Evolutionary conservation across 2,113 vertebrate species (phyloP), one percentile per base, ranked within the genome.

Genomic region (Aramus guarauna): DNA sequence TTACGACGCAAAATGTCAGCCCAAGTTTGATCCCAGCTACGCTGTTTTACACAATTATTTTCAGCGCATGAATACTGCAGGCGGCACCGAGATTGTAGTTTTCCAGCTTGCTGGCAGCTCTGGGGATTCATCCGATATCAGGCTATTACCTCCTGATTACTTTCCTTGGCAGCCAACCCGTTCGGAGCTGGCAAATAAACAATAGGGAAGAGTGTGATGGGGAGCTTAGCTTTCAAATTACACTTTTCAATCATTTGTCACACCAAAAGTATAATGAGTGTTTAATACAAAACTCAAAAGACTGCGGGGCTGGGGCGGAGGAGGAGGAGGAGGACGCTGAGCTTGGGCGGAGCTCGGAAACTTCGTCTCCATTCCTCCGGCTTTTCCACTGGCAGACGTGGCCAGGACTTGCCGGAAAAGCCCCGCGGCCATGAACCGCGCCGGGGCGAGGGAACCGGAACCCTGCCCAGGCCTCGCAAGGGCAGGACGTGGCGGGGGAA

Each of bases 61-160:
- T 85, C 92, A 72, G 96, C 6, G 92, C 87, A 4, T 50, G 94
- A 94, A 88, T 88, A 94, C 96, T 36, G 43, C 92, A 62, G 93
- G 96, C 90, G 18, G 97, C 95, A 58, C 69, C 27, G 18, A 82
- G 91, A 80, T 47, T 75, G 95, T 85, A 91, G 96, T 94, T 96
- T 95, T 95, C 94, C 96, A 97, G 92, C 88, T 92, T 58, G 89
- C 97, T 91, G 96, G 96, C 96, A 97, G 96, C 96, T 95, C 95
- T 76, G 89, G 97, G 96, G 94, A 97, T 92, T 97, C 96, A 93
- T 92, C 94, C 26, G 32, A 92, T 97, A 97, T 92, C 94, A 96
- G 92, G 93, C 96, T 97, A 94, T 97, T 97, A 97, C 97, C 95
- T 97, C 78, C 97, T 97, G 96, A 96, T 97, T 96, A 95, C 97